phyloP scores from a whole-genome alignment of 2,113 vertebrate species.

The Baryphthengus martii region DNA sequence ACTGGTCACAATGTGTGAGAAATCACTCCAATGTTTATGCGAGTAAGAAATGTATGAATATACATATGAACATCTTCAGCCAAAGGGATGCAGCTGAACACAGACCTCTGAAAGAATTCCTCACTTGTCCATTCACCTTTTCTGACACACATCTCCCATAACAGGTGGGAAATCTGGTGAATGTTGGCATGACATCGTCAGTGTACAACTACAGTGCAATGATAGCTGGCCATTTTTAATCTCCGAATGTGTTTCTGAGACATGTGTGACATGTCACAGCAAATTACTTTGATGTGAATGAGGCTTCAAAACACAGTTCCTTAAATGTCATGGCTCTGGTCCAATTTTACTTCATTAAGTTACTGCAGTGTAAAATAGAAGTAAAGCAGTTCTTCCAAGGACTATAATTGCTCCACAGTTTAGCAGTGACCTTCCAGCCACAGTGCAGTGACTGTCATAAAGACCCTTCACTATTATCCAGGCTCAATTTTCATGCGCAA shows the following conservation, averaged over 20 bases:
- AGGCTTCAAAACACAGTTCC: constrained; percentile 13
- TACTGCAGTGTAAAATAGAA: neutral
- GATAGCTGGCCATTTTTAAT: neutral
- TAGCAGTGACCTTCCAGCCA: neutral
- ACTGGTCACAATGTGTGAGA: neutral
- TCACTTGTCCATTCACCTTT: neutral
- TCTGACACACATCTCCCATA: accelerated
- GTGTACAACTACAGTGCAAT: neutral
- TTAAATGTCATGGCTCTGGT: neutral
- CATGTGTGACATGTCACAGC: constrained; percentile 18
- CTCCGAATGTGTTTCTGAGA: neutral
- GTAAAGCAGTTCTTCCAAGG: neutral
- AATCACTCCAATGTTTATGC: neutral
- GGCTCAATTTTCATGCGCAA: neutral
- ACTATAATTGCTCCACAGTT: neutral
- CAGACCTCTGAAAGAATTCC: neutral
- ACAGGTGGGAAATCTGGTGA: neutral
- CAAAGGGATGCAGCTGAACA: neutral
- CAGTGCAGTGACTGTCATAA: neutral
- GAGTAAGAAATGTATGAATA: neutral
- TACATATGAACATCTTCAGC: neutral
- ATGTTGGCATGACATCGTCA: neutral
- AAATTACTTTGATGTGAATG: constrained; percentile 35
- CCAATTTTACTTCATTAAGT: constrained; percentile 18
- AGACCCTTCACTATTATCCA: neutral